These are phyloP conservation scores for Drosophila truncata DNA, from an alignment of 1,140 invertebrate species.

Conservation along the genomic window DNA sequence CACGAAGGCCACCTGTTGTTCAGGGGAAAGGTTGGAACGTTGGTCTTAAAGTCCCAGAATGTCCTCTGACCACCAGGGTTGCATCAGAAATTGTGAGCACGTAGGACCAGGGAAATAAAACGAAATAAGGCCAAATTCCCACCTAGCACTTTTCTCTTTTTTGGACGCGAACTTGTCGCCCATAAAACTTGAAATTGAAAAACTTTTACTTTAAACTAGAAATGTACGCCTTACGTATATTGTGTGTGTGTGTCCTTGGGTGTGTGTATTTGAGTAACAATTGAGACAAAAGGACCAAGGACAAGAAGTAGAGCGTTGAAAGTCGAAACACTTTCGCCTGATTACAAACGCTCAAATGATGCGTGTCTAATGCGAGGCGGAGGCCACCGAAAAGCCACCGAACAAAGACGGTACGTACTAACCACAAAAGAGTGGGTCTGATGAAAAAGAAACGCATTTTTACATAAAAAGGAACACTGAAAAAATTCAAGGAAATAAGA, in stretches of 20 bases:
- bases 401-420: conserved; percentile 33
- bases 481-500: not conserved
- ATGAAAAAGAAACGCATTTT: conserved; percentile 36
- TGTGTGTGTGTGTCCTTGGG: conserved; percentile 10
- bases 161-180: conserved; percentile 61
- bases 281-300: conserved; percentile 58
- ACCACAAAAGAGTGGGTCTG: conserved; percentile 41
- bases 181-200: conserved; percentile 83
- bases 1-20: conserved; percentile 43
- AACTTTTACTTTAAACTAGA: conserved; percentile 78
- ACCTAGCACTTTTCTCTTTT: conserved; percentile 10
- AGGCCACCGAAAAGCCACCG: conserved; percentile 23
- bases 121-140: conserved; percentile 68
- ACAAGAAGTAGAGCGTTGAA: conserved; percentile 33
- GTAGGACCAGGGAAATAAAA: conserved; percentile 69
- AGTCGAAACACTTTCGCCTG: conserved; percentile 80
- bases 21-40: not conserved
- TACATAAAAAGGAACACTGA: conserved; percentile 47
- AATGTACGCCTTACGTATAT: conserved; percentile 46
- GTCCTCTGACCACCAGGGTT: conserved; percentile 3
- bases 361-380: conserved; percentile 76
- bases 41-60: conserved; percentile 23
- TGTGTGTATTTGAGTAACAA: conserved; percentile 35
- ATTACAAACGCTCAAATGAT: conserved; percentile 83
- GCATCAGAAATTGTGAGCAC: conserved; percentile 70